A percentile compares a stretch with the other conserved stretches of the same genome.
Evolutionary conservation across 2,797 vertebrate species (phyloP).

Genomic region (Euphonia xanthogaster): DNA sequence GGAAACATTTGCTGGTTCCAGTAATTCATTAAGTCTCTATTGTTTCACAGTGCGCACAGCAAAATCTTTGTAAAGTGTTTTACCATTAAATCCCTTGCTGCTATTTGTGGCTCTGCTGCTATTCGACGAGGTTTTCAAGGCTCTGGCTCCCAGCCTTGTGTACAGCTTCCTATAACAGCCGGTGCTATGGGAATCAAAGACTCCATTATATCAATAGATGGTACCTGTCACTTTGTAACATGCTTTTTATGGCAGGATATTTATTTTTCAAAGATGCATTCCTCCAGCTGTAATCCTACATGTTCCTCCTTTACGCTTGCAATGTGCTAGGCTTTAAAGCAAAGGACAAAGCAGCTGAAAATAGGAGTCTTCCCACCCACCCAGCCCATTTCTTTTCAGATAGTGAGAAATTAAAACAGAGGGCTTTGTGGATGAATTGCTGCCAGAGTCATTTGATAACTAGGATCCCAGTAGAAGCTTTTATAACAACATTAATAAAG

Average conservation of each 20-base stretch:
- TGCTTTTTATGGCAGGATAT: conserved; percentile 71
- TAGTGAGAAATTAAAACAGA: conserved; percentile 53
- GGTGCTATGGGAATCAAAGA: conserved; percentile 63
- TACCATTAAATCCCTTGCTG: conserved; percentile 41
- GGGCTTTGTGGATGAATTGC: conserved; percentile 47
- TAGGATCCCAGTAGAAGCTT: conserved; percentile 44
- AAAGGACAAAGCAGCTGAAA: conserved; percentile 70
- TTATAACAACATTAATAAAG: conserved; percentile 55
- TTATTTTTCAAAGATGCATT: conserved; percentile 73
- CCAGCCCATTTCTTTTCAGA: conserved; percentile 59
- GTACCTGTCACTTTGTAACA: conserved; percentile 61
- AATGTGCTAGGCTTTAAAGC: conserved; percentile 56
- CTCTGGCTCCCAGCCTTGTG: conserved; percentile 21
- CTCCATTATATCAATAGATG: conserved; percentile 54
- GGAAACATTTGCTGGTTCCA: background rate
- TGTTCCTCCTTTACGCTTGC: conserved; percentile 57
- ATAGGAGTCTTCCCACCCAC: conserved; percentile 42
- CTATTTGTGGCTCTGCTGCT: conserved; percentile 47
- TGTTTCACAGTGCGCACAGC: conserved; percentile 7
- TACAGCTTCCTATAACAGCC: conserved; percentile 3
- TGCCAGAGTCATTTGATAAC: conserved; percentile 50
- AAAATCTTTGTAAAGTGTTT: conserved; percentile 27
- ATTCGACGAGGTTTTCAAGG: conserved; percentile 35
- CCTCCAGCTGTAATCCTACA: conserved; percentile 56
- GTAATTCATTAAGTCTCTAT: conserved; percentile 34